Base-by-base conservation (phyloP, 2,888 invertebrate species). In the Lydus trimaculatus region DNA sequence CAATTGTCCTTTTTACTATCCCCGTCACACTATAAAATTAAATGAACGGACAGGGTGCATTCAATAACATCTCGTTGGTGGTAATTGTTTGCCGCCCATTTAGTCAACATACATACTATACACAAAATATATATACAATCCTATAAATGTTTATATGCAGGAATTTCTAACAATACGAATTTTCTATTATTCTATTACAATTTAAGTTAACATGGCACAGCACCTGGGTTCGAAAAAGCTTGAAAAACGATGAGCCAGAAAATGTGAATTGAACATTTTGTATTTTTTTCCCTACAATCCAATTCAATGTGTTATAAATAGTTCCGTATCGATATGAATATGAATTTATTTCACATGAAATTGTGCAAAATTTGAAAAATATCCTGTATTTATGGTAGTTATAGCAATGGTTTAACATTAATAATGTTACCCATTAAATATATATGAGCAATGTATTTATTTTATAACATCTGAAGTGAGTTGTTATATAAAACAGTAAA, bases 1-100 rank as follows among this genome's bases (percentile, higher is more conserved):
- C 71, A 71, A 71, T 71, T 71, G 67, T 67, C 71, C 71, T 67
- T 65, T 71, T 71, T 71, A 71, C 65, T 64, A 65, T 48, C 67
- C 65, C 59, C 36, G 65, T 65, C 67, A 65, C 31, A 63, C 67
- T 65, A 67, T 71, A 71, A 71, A 71, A 71, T 67, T 71, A 71
- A 71, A 71, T 64, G 70, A 60, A 70, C 60, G 67, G 52, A 48
- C 58, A 20, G 20, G 48, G 20, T 67, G 67, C 67, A 70, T 64
- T 70, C 61, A 64, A 70, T 67, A 67, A 62, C 31, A 31, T 61
- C 58, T 64, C 65, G 61, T 60, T 62, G 67, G 58, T 31, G 65
- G 65, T 67, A 71, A 67, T 67, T 67, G 71, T 58, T 43, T 63
- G 65, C 48, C 64, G 25, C 58, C 69, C 59, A 63, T 65, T 67